A percentile compares a stretch with the other conserved stretches of the same genome.
Evolutionary conservation across 2,113 vertebrate species (phyloP).

Genomic region (Sorex fumeus): DNA sequence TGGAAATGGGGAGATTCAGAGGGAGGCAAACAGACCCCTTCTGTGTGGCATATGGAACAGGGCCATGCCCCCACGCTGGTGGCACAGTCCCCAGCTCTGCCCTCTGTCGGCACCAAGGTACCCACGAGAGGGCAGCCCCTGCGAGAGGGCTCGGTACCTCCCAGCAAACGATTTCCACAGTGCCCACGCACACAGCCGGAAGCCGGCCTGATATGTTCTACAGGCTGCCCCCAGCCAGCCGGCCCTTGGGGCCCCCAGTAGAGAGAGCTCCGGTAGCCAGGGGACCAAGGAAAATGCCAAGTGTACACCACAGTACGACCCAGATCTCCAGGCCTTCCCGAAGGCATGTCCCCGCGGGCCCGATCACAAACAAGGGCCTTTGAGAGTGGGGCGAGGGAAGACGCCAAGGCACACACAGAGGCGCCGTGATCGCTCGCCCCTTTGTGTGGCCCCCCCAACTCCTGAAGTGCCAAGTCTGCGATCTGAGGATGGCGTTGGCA

Average conservation of each 20-base stretch:
- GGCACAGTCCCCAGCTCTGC: no score
- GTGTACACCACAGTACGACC: not conserved
- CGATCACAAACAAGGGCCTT: slow-evolving; percentile 48
- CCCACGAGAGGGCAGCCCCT: not conserved
- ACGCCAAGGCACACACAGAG: not conserved
- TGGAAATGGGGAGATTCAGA: no score
- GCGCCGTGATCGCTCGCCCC: not conserved
- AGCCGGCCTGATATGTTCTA: not conserved
- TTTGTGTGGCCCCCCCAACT: not conserved
- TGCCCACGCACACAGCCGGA: not conserved
- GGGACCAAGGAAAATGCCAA: slow-evolving; percentile 25
- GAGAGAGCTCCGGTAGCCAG: not conserved
- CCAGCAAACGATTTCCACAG: not conserved
- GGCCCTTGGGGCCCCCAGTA: no score
- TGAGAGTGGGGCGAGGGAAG: not conserved
- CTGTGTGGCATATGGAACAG: no score
- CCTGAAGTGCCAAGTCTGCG: not conserved
- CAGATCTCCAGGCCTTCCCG: not conserved
- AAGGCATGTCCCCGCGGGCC: not conserved
- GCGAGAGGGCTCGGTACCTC: not conserved
- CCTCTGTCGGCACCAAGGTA: not conserved
- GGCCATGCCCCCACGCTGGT: no score
- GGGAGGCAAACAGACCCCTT: no score
- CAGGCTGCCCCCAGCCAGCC: no score
- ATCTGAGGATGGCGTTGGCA: not conserved